Evolutionary conservation across 2,797 vertebrate genomes (phyloP).

Genomic region (Trematomus bernacchii): DNA sequence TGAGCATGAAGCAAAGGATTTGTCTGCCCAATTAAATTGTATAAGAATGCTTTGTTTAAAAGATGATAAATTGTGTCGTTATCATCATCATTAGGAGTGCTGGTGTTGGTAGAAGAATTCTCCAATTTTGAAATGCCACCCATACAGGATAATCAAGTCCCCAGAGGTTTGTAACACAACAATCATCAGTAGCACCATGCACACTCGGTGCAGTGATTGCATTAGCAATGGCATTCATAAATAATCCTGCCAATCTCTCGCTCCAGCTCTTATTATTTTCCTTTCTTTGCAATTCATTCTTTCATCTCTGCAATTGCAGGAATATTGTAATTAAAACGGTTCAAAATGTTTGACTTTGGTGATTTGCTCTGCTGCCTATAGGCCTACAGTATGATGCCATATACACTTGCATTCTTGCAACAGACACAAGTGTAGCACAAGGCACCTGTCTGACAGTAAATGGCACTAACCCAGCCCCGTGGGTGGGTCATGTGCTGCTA

Average conservation of each 20-base stretch:
- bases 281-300: neutral
- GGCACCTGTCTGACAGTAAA: slow-evolving; percentile 81
- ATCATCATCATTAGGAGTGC: slow-evolving; percentile 38
- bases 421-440: slow-evolving; percentile 34
- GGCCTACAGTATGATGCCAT: slow-evolving; percentile 6
- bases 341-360: neutral
- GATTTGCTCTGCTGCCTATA: neutral
- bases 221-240: slow-evolving; percentile 58
- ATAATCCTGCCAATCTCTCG: slow-evolving; percentile 31
- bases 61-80: slow-evolving; percentile 12
- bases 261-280: slow-evolving; percentile 4
- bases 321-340: neutral
- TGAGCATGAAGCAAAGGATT: slow-evolving; percentile 4
- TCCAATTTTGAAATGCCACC: slow-evolving; percentile 46
- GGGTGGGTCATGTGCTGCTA: slow-evolving; percentile 23
- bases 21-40: slow-evolving; percentile 4
- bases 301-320: slow-evolving; percentile 2
- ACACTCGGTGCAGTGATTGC: slow-evolving; percentile 56
- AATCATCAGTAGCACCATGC: slow-evolving; percentile 53
- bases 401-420: slow-evolving; percentile 28
- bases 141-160: slow-evolving; percentile 60
- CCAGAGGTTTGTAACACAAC: slow-evolving; percentile 53
- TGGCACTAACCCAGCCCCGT: slow-evolving; percentile 56
- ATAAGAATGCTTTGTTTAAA: neutral
- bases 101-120: slow-evolving; percentile 24